phyloP scores from a whole-genome alignment of 2,797 vertebrate genomes.

The Enoplosus armatus region DNA sequence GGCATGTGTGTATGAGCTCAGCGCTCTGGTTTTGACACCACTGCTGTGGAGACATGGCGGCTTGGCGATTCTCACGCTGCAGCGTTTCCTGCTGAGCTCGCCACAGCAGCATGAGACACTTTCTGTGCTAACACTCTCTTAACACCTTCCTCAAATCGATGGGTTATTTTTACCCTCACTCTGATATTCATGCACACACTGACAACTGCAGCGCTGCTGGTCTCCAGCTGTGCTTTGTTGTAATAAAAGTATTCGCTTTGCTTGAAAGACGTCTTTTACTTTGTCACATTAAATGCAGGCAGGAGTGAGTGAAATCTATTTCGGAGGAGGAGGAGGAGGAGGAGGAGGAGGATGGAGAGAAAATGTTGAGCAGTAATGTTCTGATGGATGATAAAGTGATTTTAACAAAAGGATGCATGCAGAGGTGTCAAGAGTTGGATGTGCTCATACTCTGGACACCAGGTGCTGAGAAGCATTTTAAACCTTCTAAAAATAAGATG shows the following conservation, averaged over 20 bases:
- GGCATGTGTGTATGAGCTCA: background rate
- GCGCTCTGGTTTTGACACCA: slow-evolving; percentile 42
- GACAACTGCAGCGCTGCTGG: background rate
- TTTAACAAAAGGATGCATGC: background rate
- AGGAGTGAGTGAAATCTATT: slow-evolving; percentile 10
- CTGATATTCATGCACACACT: background rate
- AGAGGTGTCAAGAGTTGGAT: background rate
- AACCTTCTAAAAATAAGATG: slow-evolving; percentile 71
- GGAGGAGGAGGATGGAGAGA: background rate
- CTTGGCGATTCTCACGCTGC: slow-evolving; percentile 1
- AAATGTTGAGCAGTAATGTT: background rate
- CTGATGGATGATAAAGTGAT: background rate
- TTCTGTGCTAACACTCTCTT: slow-evolving; percentile 21
- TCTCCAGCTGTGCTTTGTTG: slow-evolving; percentile 18
- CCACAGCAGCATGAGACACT: background rate
- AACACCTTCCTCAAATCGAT: background rate
- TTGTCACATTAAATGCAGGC: background rate
- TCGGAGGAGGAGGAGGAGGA: background rate
- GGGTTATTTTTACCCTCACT: slow-evolving; percentile 3
- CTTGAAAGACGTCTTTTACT: background rate
- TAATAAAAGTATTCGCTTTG: background rate
- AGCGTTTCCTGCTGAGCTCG: slow-evolving; percentile 46
- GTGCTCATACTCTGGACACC: slow-evolving; percentile 5
- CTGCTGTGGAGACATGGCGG: slow-evolving; percentile 22
- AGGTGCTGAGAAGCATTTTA: slow-evolving; percentile 47